Percentiles rank a stretch among this genome's conserved stretches.
Conservation (phyloP, 1,140 invertebrate genomes). For the Neotoxoptera formosana region DNA sequence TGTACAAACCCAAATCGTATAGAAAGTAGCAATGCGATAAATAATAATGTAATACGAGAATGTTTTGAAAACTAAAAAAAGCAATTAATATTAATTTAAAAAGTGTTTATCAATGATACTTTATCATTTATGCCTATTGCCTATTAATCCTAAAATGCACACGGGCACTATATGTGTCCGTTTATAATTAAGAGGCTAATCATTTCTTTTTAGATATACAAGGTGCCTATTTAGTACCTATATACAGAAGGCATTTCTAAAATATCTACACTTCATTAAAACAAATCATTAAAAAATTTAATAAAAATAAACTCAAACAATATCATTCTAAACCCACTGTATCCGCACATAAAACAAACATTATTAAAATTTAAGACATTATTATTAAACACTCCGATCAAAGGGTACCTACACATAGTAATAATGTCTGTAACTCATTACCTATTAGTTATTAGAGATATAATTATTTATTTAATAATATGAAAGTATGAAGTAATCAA, state of each 20-base stretch:
- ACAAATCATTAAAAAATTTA: not conserved
- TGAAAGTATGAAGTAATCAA: not conserved
- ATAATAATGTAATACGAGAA: not conserved
- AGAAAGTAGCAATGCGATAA: not conserved
- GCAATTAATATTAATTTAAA: not conserved
- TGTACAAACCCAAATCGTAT: not conserved
- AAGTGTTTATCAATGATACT: not conserved
- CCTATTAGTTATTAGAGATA: not conserved
- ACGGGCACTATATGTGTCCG: not conserved
- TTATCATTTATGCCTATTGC: not conserved
- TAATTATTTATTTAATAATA: constrained; percentile 9
- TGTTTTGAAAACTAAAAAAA: not conserved
- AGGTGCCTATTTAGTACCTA: not conserved
- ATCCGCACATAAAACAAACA: not conserved
- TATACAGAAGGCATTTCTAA: not conserved
- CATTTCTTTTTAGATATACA: not conserved
- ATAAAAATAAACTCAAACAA: not conserved
- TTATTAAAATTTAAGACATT: not conserved
- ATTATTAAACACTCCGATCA: not conserved
- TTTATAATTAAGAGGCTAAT: not conserved
- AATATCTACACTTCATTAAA: not conserved
- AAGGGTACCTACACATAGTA: not conserved
- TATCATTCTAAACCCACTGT: not conserved
- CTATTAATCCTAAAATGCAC: not conserved
- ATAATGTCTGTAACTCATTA: not conserved